Conservation (phyloP, 2,797 vertebrate species). For the Malurus splendens region DNA sequence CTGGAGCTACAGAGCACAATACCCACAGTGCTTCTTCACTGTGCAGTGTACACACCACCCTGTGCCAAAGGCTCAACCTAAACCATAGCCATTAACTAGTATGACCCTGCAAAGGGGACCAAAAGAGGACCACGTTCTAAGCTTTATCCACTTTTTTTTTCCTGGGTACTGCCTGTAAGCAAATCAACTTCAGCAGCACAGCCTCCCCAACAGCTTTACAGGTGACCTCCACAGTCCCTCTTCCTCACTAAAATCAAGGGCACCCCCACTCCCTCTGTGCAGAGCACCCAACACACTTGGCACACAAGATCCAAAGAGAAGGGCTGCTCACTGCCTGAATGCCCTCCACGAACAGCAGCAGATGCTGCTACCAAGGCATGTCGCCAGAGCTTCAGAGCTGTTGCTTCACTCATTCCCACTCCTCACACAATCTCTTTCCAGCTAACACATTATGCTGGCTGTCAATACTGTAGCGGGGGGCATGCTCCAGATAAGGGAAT, state of each 20-base stretch:
- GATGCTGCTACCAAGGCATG: neutral
- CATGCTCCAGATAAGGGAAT: neutral
- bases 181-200: neutral
- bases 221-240: neutral
- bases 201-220: neutral
- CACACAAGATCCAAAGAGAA: neutral
- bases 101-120: neutral
- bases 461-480: neutral
- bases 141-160: neutral
- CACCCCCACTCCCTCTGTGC: neutral
- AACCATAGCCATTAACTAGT: neutral
- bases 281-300: neutral
- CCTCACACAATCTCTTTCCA: neutral
- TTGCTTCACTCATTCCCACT: neutral
- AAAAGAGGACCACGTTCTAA: neutral
- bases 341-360: neutral
- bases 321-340: neutral
- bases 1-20: slow-evolving; percentile 29
- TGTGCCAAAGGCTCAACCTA: neutral
- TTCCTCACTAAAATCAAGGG: neutral
- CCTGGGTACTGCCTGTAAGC: neutral
- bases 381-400: neutral
- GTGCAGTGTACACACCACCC: neutral
- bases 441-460: neutral
- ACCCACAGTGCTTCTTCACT: neutral